Evolutionary conservation across 2,797 vertebrate genomes (phyloP), one percentile per base, ranked within the genome.

Genomic region (Pterois miles): DNA sequence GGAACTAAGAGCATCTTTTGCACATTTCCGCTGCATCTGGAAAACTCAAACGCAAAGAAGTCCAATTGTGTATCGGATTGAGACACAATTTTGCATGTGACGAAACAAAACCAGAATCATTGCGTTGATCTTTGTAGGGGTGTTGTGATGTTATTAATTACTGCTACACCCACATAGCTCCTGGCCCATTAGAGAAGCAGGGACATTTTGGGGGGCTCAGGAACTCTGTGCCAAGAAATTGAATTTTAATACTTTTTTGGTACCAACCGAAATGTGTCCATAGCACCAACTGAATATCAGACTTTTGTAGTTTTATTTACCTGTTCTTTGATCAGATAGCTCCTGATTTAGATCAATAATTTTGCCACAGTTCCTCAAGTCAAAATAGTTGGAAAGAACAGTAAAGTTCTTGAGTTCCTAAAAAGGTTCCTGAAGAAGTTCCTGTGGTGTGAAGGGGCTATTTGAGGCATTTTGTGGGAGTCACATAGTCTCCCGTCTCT

Each of bases 401-500:
- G 25, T 8, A 6, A 68, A 53, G 53, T 36, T 36, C 36, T 22
- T 73, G 65, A 53, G 53, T 36, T 36, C 36, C 25, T 73, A 11
- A 62, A 57, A 59, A 9, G 29, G n/a, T 62, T 77, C 34, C 53
- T 50, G 40, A 6, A 59, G 63, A 27, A 2, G 5, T 14, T 64
- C 33, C 12, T 8, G 59, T 46, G 53, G 54, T 22, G 34, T 23
- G 46, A 65, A 3, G 9, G 12, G 18, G 12, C 5, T 25, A 0
- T 38, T 31, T 56, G 33, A 20, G 23, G 50, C n/a, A 2, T 38
- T 52, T 54, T 4, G 2, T 11, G 46, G 22, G 40, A 52, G 20
- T 60, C 31, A 4, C 13, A n/a, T 13, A 20, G 63, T 31, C 65
- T 68, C n/a, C 62, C 22, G 73, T 38, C 71, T 79, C 46, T 71